Evolutionary conservation across 2,888 invertebrate genomes (phyloP).

Genomic region (Micropterix aruncella): DNA sequence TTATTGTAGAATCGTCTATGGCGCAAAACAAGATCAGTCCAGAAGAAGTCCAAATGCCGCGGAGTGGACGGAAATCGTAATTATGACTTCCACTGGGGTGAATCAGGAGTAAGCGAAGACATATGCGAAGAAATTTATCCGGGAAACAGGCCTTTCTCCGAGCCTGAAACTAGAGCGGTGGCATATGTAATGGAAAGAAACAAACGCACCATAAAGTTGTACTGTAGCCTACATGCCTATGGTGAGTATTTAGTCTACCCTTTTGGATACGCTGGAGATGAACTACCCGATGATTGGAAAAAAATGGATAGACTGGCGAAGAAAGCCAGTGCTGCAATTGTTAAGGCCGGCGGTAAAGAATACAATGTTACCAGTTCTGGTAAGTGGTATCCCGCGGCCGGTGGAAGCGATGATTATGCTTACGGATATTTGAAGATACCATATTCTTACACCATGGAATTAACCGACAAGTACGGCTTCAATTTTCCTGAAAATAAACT

Average conservation of each 20-base stretch:
- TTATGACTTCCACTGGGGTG: conserved; percentile 54
- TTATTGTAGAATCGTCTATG: conserved; percentile 44
- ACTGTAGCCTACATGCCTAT: conserved; percentile 55
- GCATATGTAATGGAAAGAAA: conserved; percentile 36
- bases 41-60: conserved; percentile 22
- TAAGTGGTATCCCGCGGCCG: conserved; percentile 45
- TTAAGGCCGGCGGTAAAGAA: conserved; percentile 25
- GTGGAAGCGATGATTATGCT: conserved; percentile 48
- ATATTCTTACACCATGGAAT: conserved; percentile 45
- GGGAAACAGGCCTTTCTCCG: conserved; percentile 45
- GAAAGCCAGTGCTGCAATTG: conserved; percentile 26
- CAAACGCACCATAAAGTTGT: conserved; percentile 40
- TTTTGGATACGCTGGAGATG: conserved; percentile 42
- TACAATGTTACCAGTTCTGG: conserved; percentile 34
- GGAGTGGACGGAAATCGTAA: conserved; percentile 61
- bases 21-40: conserved; percentile 45
- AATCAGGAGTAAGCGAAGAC: conserved; percentile 44
- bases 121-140: conserved; percentile 48
- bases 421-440: conserved; percentile 37
- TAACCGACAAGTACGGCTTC: conserved; percentile 47
- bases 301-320: conserved; percentile 28
- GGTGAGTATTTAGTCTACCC: conserved; percentile 49
- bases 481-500: conserved; percentile 41
- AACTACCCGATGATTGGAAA: conserved; percentile 31
- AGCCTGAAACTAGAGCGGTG: conserved; percentile 42